Conservation (phyloP, 2,888 invertebrate genomes). For the Andrena hattorfiana region DNA sequence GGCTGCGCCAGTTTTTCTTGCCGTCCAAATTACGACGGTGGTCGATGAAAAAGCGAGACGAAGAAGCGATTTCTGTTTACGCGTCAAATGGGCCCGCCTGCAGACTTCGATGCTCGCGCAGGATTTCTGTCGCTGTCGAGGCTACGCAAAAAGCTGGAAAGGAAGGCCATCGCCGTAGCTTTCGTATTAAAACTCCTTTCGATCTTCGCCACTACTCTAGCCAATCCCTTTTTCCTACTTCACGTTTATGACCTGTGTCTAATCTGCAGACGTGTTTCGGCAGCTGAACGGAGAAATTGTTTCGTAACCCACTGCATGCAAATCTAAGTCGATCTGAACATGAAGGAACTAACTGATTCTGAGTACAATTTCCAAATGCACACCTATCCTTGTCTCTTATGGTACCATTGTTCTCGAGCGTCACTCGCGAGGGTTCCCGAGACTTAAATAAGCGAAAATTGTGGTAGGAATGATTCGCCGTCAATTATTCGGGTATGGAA, state of each 20-base stretch:
- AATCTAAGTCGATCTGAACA: neutral
- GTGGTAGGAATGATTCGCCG: too few relatives aligned
- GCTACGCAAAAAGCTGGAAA: conserved; percentile 8
- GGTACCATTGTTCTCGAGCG: too few relatives aligned
- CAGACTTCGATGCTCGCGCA: conserved; percentile 21
- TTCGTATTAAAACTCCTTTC: conserved; percentile 10
- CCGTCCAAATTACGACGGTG: conserved; percentile 3
- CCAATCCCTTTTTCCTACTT: neutral
- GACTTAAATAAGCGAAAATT: too few relatives aligned
- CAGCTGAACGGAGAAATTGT: neutral
- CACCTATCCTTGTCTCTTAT: too few relatives aligned
- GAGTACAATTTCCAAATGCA: too few relatives aligned
- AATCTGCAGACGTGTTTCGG: neutral
- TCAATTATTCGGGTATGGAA: too few relatives aligned
- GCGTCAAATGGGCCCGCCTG: neutral
- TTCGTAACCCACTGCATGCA: neutral
- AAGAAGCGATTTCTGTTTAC: neutral
- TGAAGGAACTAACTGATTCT: too few relatives aligned
- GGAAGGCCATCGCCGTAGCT: conserved; percentile 14
- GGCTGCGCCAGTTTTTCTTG: conserved; percentile 4
- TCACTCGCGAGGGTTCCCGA: too few relatives aligned
- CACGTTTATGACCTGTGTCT: neutral
- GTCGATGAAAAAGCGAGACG: neutral
- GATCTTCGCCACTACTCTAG: neutral
- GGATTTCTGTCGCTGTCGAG: neutral